A percentile compares a stretch with the other conserved stretches of the same genome.
Evolutionary conservation across 2,797 vertebrate species (phyloP).

Genomic region (Meda fulgida): DNA sequence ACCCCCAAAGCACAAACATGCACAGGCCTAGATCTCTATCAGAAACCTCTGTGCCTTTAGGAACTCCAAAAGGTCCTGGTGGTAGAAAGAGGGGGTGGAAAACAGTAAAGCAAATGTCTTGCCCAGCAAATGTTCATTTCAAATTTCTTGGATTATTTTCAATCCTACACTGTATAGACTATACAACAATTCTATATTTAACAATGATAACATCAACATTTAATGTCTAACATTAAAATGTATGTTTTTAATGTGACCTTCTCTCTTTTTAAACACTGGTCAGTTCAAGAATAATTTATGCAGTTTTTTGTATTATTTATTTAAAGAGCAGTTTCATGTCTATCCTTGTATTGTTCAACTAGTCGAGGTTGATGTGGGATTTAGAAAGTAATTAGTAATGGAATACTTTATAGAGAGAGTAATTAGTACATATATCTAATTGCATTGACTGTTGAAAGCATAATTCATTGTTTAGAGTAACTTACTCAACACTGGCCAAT

Average conservation of each 20-base stretch:
- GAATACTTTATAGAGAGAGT: background rate
- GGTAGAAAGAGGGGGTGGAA: too few species aligned
- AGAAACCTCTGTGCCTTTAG: too few species aligned
- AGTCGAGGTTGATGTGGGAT: background rate
- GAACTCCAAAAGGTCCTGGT: too few species aligned
- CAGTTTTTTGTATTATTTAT: background rate
- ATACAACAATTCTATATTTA: too few species aligned
- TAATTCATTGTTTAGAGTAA: background rate
- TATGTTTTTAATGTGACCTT: background rate
- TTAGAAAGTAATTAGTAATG: background rate
- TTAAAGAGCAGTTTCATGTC: background rate
- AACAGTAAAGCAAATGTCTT: too few species aligned
- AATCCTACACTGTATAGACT: too few species aligned
- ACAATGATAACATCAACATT: too few species aligned
- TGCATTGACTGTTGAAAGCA: background rate
- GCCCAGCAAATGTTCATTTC: too few species aligned
- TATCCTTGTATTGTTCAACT: background rate
- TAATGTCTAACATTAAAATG: background rate
- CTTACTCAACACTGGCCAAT: background rate
- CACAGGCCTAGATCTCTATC: too few species aligned
- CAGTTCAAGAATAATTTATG: background rate
- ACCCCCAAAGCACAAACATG: too few species aligned
- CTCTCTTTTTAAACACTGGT: too few species aligned
- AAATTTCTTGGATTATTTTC: too few species aligned
- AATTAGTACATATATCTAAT: background rate